Percentiles rank a stretch among this genome's conserved stretches.
These are phyloP conservation scores for Drosophila aff. DNA, from an alignment of 1,140 invertebrate genomes.

Conservation along the genomic window DNA sequence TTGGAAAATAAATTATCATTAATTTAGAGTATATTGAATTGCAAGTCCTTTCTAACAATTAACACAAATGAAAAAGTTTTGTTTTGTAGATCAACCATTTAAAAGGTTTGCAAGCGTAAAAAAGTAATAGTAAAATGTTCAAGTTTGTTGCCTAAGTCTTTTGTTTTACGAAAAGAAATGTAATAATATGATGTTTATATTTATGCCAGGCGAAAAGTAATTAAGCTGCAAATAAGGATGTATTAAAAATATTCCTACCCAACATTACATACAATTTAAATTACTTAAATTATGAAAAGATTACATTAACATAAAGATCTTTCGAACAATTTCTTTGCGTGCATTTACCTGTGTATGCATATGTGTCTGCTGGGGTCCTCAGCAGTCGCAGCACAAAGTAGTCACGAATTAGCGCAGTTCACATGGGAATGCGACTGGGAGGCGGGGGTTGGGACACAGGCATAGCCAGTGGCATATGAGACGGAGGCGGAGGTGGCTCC, in stretches of 20 bases:
- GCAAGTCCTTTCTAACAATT: neutral
- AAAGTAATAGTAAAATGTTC: neutral
- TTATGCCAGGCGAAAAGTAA: neutral
- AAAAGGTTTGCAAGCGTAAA: rapidly evolving
- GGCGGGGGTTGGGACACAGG: constrained; percentile 2
- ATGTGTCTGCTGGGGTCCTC: constrained; percentile 31
- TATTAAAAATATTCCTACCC: neutral
- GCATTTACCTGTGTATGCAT: constrained; percentile 4
- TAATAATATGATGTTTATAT: neutral
- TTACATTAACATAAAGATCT: neutral
- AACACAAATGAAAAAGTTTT: neutral
- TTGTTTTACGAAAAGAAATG: constrained; percentile 13
- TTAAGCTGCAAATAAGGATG: neutral
- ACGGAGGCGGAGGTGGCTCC: neutral
- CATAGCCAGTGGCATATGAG: neutral
- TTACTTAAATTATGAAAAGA: neutral
- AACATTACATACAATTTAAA: neutral
- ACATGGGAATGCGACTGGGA: constrained; percentile 39
- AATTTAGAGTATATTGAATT: neutral
- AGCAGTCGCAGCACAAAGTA: constrained; percentile 68
- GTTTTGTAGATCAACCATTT: neutral
- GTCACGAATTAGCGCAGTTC: constrained; percentile 80
- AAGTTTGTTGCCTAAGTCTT: constrained; percentile 64
- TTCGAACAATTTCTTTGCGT: constrained; percentile 5
- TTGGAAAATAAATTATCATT: neutral